A percentile compares a stretch with the other conserved stretches of the same genome.
These are phyloP conservation scores for Lepidurus packardi DNA, from an alignment of 1,140 invertebrate genomes.

Conservation along the genomic window DNA sequence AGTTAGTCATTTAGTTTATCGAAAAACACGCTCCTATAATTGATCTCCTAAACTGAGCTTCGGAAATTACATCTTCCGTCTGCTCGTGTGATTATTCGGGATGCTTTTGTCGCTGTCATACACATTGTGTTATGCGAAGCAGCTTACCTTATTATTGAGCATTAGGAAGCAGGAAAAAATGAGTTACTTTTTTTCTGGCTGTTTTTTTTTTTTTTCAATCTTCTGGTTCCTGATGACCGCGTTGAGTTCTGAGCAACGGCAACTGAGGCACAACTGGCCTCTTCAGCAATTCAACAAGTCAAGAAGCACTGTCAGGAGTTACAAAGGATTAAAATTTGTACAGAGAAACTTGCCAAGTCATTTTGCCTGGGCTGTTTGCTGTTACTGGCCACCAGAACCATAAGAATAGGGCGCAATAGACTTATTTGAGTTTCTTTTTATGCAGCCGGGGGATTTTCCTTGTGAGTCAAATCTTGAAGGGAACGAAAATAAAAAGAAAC, in stretches of 20 bases:
- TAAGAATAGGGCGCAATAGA: conserved; percentile 2
- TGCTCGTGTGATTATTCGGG: too few species aligned
- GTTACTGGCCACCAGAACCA: conserved; percentile 13
- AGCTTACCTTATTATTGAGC: background rate
- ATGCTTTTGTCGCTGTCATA: background rate
- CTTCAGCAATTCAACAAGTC: conserved; percentile 19
- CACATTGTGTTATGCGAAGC: background rate
- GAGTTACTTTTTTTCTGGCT: background rate
- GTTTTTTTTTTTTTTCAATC: background rate
- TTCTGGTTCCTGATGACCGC: background rate
- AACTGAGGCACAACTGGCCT: conserved; percentile 18
- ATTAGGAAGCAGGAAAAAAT: conserved; percentile 14
- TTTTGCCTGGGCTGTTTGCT: conserved; percentile 11
- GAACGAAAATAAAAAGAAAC: background rate
- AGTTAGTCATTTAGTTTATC: too few species aligned
- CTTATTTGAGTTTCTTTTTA: conserved; percentile 16
- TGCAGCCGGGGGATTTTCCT: background rate
- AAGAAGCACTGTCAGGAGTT: conserved; percentile 18
- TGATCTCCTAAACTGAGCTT: too few species aligned
- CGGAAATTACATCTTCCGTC: too few species aligned
- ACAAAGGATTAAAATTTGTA: conserved; percentile 22
- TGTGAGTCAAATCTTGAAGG: background rate
- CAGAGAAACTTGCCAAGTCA: conserved; percentile 3
- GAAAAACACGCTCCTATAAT: too few species aligned
- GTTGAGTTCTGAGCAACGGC: conserved; percentile 5